Conservation (phyloP, 2,113 vertebrate genomes). For the Strigops habroptila region DNA sequence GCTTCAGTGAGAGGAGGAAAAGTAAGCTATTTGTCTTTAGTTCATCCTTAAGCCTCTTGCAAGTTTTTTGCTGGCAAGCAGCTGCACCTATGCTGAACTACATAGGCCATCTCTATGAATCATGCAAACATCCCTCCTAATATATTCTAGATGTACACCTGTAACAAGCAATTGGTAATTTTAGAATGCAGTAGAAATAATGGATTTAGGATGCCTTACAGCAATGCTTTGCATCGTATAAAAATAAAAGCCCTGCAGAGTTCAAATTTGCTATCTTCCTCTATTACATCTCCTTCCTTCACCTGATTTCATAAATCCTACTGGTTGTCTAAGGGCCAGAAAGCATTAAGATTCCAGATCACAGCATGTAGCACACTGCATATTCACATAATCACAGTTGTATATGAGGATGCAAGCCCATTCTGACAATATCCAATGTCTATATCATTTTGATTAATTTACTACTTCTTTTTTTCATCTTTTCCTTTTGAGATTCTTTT, state of each 20-base stretch:
- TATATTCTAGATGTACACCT: background rate
- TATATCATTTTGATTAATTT: background rate
- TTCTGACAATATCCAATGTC: background rate
- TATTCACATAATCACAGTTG: background rate
- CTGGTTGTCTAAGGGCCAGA: background rate
- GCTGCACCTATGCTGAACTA: background rate
- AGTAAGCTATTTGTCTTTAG: background rate
- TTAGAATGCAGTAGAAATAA: background rate
- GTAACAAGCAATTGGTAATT: background rate
- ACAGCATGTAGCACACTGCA: background rate
- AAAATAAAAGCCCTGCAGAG: background rate
- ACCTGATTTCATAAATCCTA: background rate
- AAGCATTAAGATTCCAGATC: background rate
- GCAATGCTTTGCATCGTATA: background rate
- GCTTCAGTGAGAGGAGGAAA: background rate
- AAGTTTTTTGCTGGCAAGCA: background rate
- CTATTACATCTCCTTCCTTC: background rate
- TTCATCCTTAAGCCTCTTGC: background rate
- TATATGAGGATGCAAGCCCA: background rate
- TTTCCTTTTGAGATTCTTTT: background rate
- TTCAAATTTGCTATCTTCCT: background rate
- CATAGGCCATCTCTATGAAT: background rate
- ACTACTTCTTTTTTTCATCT: background rate
- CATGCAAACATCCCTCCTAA: background rate
- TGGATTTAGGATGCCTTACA: background rate